phyloP scores from a whole-genome alignment of 1,140 invertebrate species.

The Lordiphosa clarofinis region DNA sequence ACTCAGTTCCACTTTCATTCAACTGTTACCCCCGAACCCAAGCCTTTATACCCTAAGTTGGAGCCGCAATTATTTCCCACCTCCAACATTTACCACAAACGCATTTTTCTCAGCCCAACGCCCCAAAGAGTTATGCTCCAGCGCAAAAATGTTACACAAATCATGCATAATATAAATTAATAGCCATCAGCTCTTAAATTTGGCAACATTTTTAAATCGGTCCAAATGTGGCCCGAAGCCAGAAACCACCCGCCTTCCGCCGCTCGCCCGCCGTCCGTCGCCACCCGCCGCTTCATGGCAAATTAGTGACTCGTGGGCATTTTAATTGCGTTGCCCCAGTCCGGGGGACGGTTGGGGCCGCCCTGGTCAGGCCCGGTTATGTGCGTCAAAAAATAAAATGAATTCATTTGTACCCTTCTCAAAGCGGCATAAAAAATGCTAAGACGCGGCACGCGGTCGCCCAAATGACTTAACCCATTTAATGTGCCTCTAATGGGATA shows the following conservation, averaged over 20 bases:
- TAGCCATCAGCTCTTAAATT: constrained; percentile 67
- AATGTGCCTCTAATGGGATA: constrained; percentile 76
- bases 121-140: constrained; percentile 29
- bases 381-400: constrained; percentile 74
- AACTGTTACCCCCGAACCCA: no score
- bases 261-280: constrained; percentile 6
- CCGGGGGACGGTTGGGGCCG: background rate
- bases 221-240: constrained; percentile 2
- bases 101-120: constrained; percentile 24
- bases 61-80: no score
- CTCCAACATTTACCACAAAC: constrained; percentile 18
- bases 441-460: constrained; percentile 47
- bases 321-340: constrained; percentile 61
- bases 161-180: constrained; percentile 75
- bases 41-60: no score
- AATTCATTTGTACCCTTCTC: constrained; percentile 77
- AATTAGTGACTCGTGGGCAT: constrained; percentile 77
- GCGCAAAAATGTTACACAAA: constrained; percentile 49
- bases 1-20: no score
- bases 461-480: constrained; percentile 76
- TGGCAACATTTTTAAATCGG: constrained; percentile 47
- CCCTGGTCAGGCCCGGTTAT: constrained; percentile 32
- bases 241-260: background rate
- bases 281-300: constrained; percentile 60
- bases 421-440: constrained; percentile 63